Conservation (phyloP, 2,113 vertebrate genomes). For the Dipodomys ordii region DNA sequence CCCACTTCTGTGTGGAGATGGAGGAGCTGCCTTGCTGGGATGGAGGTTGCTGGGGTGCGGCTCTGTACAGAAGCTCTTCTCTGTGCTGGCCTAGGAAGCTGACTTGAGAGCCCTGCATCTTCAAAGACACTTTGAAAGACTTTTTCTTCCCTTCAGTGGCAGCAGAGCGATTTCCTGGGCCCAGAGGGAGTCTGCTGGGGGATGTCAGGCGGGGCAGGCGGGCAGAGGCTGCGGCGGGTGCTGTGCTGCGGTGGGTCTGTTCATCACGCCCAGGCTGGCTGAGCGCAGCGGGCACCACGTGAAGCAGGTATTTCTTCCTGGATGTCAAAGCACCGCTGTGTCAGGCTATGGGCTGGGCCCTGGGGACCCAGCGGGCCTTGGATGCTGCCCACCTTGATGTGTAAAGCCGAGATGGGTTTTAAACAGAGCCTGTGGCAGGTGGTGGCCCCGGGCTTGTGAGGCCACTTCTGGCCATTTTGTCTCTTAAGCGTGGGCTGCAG, state of each 20-base stretch:
- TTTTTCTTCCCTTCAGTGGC: neutral
- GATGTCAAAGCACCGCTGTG: neutral
- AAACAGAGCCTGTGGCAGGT: neutral
- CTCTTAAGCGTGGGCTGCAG: neutral
- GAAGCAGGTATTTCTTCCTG: neutral
- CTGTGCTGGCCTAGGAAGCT: neutral
- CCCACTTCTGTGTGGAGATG: rapidly evolving
- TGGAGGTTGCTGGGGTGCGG: neutral
- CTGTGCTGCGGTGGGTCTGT: rapidly evolving
- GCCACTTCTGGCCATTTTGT: neutral
- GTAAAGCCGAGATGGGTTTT: neutral
- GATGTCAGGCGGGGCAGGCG: neutral
- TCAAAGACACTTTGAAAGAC: neutral
- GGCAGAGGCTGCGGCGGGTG: neutral
- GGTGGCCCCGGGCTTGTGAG: neutral
- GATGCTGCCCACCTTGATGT: neutral
- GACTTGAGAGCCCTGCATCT: neutral
- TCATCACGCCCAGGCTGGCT: neutral
- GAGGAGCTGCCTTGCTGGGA: rapidly evolving
- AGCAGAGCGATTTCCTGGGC: neutral
- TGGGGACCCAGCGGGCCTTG: rapidly evolving
- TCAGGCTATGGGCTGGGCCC: neutral
- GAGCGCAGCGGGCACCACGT: rapidly evolving
- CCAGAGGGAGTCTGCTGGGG: neutral
- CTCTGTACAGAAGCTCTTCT: rapidly evolving